phyloP scores from a whole-genome alignment of 1,140 invertebrate species.

The Aphaenogaster ashmeadi region DNA sequence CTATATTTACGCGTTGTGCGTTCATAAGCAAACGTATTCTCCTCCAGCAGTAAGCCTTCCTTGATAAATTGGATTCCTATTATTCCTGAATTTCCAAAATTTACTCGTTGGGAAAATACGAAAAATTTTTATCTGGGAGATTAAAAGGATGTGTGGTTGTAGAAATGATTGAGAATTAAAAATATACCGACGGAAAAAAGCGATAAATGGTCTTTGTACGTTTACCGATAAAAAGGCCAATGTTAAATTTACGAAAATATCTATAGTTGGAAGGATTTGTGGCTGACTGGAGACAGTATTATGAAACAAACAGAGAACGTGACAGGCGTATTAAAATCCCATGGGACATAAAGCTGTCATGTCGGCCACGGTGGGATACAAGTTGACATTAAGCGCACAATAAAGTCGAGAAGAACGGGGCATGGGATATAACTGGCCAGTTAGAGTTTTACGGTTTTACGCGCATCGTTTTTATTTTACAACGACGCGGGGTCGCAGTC shows the following conservation, averaged over 20 bases:
- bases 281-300: not conserved
- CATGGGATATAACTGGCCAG: slow-evolving; percentile 12
- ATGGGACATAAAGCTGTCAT: slow-evolving; percentile 48
- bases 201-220: not conserved
- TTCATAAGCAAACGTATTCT: slow-evolving; percentile 26
- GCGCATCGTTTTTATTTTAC: slow-evolving; percentile 29
- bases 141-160: not conserved
- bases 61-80: slow-evolving; percentile 18
- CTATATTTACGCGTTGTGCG: not conserved
- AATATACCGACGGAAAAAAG: not conserved
- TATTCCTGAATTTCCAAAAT: slow-evolving; percentile 10
- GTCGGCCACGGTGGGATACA: slow-evolving; percentile 26
- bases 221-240: not conserved
- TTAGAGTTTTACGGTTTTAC: slow-evolving; percentile 53
- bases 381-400: slow-evolving; percentile 54
- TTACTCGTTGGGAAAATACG: not conserved
- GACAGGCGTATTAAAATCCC: slow-evolving; percentile 51
- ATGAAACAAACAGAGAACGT: slow-evolving; percentile 35
- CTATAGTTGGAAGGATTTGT: not conserved
- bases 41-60: not conserved
- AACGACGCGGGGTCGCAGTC: not conserved
- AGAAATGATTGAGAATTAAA: not conserved
- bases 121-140: not conserved
- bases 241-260: slow-evolving; percentile 15
- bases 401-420: slow-evolving; percentile 46